Base-by-base conservation (phyloP, 2,113 vertebrate genomes). In the Ochotona princeps region DNA sequence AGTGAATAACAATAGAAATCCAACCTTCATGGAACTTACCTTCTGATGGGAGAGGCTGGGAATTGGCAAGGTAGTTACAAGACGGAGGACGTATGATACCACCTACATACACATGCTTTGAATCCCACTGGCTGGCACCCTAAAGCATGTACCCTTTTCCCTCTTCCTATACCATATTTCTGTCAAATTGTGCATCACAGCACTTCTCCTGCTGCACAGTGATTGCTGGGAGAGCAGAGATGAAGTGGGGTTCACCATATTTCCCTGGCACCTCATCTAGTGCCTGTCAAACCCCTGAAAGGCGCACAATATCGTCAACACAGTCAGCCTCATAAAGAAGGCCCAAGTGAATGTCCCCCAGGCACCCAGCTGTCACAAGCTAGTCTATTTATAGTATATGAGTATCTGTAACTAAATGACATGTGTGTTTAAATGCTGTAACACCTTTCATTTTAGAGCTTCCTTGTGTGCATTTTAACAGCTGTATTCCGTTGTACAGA, bases 391-490 rank as follows among this genome's bases (percentile, higher is more conserved):
- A 2, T 38, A 57, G 7, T 93, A 21, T 75, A 25, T 76, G 3
- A 28, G 26, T 83, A 73, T 51, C n/a, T 70, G 11, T 76, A 54
- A 87, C 86, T 47, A 87, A 83, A 72, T 73, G 44, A 38, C 25
- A 25, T 4, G 3, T 61, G 23, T 69, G 35, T 93, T 87, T 80
- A 83, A 93, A 89, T 94, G 18, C 51, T 70, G 84, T 87, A 82
- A 88, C 74, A 85, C 76, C 49, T 87, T 94, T 95, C 78, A 63
- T 84, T 91, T 82, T 89, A 87, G 78, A 76, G n/a, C 83, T 72
- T 92, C 35, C 51, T 82, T 84, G 7, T 11, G 72, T 84, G 61
- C 28, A 72, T 90, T 72, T 32, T 60, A 88, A 74, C 20, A 73
- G 23, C 30, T 87, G 72, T 75, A 7, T 17, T 72, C 28, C 65